These are phyloP conservation scores for Rhopalosiphum nymphaeae DNA, from an alignment of 2,888 invertebrate genomes.

Conservation along the genomic window DNA sequence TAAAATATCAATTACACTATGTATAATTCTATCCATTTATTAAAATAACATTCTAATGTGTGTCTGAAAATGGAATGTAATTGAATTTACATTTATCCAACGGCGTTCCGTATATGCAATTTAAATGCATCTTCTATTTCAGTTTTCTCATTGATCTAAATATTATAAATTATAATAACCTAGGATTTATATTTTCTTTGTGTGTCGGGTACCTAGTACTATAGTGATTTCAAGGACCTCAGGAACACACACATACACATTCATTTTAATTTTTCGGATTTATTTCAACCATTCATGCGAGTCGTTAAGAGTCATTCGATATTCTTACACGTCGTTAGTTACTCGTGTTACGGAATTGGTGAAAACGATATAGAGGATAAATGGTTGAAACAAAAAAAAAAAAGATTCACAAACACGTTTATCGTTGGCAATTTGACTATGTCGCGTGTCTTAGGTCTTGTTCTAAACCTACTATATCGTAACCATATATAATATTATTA, in stretches of 20 bases:
- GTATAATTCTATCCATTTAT: background rate
- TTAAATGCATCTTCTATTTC: background rate
- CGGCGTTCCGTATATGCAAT: conserved; percentile 57
- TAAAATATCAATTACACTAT: background rate
- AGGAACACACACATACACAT: background rate
- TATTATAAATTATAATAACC: background rate
- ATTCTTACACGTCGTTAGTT: conserved; percentile 37
- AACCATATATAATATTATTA: conserved; percentile 16
- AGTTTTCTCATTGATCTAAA: background rate
- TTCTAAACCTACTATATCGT: background rate
- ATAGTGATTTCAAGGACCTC: background rate
- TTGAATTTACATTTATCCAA: background rate
- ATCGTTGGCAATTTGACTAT: background rate
- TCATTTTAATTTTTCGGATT: conserved; percentile 2
- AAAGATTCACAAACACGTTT: conserved; percentile 26
- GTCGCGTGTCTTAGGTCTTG: background rate
- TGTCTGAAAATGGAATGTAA: background rate
- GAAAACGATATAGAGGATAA: conserved; percentile 47
- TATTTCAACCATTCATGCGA: conserved; percentile 28
- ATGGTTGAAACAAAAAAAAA: background rate
- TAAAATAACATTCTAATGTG: background rate
- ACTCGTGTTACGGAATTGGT: conserved; percentile 46
- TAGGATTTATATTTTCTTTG: background rate
- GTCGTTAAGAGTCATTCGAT: conserved; percentile 46
- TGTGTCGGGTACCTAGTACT: background rate